Conservation (phyloP, 2,113 vertebrate genomes). For the Thymallus thymallus region DNA sequence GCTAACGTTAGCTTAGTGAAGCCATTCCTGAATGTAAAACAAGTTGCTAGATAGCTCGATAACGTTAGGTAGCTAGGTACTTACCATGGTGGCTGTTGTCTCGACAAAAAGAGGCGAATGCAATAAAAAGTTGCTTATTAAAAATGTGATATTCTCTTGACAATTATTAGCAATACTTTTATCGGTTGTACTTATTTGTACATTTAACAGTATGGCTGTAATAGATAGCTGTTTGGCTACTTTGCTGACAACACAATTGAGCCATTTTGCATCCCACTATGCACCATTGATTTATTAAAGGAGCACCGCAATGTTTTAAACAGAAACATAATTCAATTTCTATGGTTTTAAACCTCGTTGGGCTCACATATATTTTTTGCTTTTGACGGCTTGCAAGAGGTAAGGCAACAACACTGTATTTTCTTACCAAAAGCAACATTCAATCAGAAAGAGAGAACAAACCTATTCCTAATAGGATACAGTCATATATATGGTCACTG, state of each 20-base stretch:
- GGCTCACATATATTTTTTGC: no score
- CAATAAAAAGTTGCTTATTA: background rate
- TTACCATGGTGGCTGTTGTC: conserved; percentile 54
- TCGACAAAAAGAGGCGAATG: background rate
- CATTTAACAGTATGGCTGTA: background rate
- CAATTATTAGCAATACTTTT: background rate
- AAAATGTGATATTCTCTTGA: background rate
- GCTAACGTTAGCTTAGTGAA: background rate
- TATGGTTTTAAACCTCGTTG: no score
- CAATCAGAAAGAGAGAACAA: no score
- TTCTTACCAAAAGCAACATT: no score
- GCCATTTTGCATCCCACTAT: conserved; percentile 69
- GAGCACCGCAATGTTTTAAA: no score
- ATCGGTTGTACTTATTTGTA: background rate
- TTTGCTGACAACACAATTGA: background rate
- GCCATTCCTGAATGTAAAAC: background rate
- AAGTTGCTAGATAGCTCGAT: background rate
- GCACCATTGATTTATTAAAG: conserved; percentile 33
- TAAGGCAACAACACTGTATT: no score
- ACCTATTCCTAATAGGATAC: no score
- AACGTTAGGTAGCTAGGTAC: conserved; percentile 22
- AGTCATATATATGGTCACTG: no score
- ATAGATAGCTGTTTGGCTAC: background rate
- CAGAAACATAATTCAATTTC: no score
- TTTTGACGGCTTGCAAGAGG: no score